A percentile compares a stretch with the other conserved stretches of the same genome.
phyloP scores from a whole-genome alignment of 1,140 invertebrate species.

The Parapsyche elsis region DNA sequence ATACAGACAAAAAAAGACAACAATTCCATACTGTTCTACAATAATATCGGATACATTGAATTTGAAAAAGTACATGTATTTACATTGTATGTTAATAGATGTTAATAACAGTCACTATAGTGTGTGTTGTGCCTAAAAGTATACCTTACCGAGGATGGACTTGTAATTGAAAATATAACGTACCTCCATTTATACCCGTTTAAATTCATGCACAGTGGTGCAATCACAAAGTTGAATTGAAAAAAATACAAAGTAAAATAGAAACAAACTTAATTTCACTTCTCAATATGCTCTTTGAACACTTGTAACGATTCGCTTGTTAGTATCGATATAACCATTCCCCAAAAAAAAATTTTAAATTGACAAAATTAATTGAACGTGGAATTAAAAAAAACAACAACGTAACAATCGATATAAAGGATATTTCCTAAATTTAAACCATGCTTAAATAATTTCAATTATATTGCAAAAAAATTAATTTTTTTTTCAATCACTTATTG shows the following conservation, averaged over 20 bases:
- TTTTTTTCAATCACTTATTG: constrained; percentile 49
- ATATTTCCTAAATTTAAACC: constrained; percentile 52
- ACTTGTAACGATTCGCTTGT: constrained; percentile 48
- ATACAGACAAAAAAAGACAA: background rate
- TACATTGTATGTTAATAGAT: background rate
- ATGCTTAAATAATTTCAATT: constrained; percentile 56
- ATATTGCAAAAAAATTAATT: constrained; percentile 52
- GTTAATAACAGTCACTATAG: no score
- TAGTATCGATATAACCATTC: constrained; percentile 54
- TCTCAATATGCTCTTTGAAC: constrained; percentile 46
- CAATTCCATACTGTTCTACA: background rate
- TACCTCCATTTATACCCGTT: constrained; percentile 56
- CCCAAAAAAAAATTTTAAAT: constrained; percentile 43
- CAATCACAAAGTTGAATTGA: constrained; percentile 43
- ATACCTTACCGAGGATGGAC: constrained; percentile 44
- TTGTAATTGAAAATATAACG: constrained; percentile 46
- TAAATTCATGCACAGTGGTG: constrained; percentile 48
- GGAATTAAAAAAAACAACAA: constrained; percentile 51
- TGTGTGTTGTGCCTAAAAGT: constrained; percentile 41
- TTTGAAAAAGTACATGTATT: constrained; percentile 40
- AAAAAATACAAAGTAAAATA: constrained; percentile 52
- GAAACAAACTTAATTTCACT: constrained; percentile 42
- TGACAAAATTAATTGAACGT: constrained; percentile 44
- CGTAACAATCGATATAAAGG: constrained; percentile 53
- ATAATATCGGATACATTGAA: constrained; percentile 21